These are phyloP conservation scores for Tragopan temminckii DNA, from an alignment of 2,797 vertebrate genomes.

Conservation along the genomic window DNA sequence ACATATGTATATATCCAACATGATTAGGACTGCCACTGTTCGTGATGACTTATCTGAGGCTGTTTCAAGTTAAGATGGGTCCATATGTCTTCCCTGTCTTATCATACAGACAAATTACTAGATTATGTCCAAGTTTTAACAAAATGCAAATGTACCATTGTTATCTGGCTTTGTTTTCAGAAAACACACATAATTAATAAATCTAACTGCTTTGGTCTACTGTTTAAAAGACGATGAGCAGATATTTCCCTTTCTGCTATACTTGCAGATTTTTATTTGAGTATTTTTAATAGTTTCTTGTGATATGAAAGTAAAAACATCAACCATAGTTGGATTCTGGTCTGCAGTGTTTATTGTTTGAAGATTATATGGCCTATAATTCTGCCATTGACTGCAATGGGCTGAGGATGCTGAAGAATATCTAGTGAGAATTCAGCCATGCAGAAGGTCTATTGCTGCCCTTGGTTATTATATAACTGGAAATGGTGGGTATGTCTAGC, in stretches of 20 bases:
- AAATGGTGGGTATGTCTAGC: not conserved
- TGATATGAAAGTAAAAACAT: not conserved
- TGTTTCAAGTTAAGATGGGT: not conserved
- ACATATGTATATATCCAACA: too few relatives aligned
- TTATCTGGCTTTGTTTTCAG: not conserved
- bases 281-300: not conserved
- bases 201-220: not conserved
- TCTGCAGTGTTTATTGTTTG: not conserved
- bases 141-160: not conserved
- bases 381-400: not conserved
- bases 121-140: not conserved
- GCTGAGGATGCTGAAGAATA: not conserved
- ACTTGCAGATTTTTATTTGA: not conserved
- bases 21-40: not conserved
- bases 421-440: rapidly evolving
- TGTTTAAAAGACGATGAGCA: not conserved
- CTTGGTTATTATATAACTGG: not conserved
- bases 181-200: not conserved
- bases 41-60: not conserved
- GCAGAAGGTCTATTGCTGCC: not conserved
- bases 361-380: not conserved
- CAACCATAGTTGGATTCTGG: not conserved
- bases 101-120: not conserved
- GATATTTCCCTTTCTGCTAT: not conserved
- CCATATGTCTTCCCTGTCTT: not conserved